Evolutionary conservation across 2,888 invertebrate species (phyloP), one percentile per base, ranked within the genome.

Genomic region (Epirrhoe tristata): DNA sequence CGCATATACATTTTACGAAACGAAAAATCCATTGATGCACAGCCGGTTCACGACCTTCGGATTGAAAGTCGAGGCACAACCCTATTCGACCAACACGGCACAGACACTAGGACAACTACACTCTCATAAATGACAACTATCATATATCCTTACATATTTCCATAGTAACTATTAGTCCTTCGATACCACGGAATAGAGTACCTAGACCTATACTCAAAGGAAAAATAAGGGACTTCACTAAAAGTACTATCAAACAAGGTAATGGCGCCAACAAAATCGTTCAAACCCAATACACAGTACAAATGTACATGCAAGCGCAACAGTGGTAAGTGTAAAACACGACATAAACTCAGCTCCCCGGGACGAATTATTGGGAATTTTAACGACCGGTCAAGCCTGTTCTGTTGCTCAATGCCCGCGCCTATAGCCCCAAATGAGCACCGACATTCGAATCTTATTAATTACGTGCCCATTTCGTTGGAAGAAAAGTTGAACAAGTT

Each of bases 281-380:
- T 57, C 51, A 39, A 39, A 39, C 5, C 14, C 43, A 59, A 24
- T 39, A 59, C 31, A 3, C 31, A 32, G 36, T 34, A 53, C 14
- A 6, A 8, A 48, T 17, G 46, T 51, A 67, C 60, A 67, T 69
- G 64, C 69, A 73, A 64, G 70, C 67, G 76, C 76, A 75, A 12
- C 72, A 71, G 61, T 72, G 71, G 68, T 74, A 77, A 78, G 80
- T 81, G 80, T 81, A 77, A 81, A 80, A 76, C 76, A 75, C 70
- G 74, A 73, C 76, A 76, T 77, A 73, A 69, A 72, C 53, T 71
- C 75, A 78, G 76, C 78, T 60, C 57, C 53, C 82, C 82, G 83
- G 81, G 82, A 83, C 84, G 84, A 86, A 88, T 89, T 85, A 84
- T 81, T 77, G 83, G 82, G 89, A 87, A 90, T 87, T 84, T 85